A percentile compares a stretch with the other conserved stretches of the same genome.
Conservation (phyloP, 2,888 invertebrate species). For the Erebia epiphron region DNA sequence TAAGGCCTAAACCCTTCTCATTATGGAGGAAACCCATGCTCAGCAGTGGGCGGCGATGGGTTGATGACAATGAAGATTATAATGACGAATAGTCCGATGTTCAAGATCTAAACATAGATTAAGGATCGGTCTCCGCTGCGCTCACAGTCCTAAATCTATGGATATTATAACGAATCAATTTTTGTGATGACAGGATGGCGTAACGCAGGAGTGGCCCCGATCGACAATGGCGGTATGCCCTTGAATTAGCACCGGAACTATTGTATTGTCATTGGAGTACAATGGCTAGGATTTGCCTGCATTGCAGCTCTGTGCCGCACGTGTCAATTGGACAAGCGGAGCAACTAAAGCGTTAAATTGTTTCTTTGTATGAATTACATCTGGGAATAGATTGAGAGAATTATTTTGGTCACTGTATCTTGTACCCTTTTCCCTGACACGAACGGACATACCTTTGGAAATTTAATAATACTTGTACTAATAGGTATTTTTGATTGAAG, state of each 20-base stretch:
- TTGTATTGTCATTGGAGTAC: slow-evolving; percentile 73
- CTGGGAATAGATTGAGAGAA: not conserved
- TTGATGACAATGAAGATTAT: too few relatives aligned
- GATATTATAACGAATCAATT: slow-evolving; percentile 1
- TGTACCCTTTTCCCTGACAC: not conserved
- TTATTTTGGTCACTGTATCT: not conserved
- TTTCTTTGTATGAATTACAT: slow-evolving; percentile 16
- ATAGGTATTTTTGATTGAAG: too few relatives aligned
- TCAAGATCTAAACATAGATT: too few relatives aligned
- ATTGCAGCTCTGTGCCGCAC: slow-evolving; percentile 58
- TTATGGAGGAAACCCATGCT: too few relatives aligned
- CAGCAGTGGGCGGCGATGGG: too few relatives aligned
- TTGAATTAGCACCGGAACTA: slow-evolving; percentile 78
- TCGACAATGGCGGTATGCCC: slow-evolving; percentile 68
- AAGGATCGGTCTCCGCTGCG: too few relatives aligned
- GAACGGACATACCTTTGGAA: not conserved
- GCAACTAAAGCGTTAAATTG: slow-evolving; percentile 50
- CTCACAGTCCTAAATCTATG: too few relatives aligned
- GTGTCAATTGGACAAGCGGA: slow-evolving; percentile 53
- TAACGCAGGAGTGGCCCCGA: slow-evolving; percentile 48
- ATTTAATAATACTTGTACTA: too few relatives aligned
- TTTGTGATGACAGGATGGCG: slow-evolving; percentile 37
- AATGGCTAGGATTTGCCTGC: slow-evolving; percentile 73
- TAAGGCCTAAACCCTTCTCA: too few relatives aligned
- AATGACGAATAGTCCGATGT: too few relatives aligned